Percentiles rank a stretch among this genome's conserved stretches.
Conservation (phyloP, 2,113 vertebrate genomes). For the Ondatra zibethicus region DNA sequence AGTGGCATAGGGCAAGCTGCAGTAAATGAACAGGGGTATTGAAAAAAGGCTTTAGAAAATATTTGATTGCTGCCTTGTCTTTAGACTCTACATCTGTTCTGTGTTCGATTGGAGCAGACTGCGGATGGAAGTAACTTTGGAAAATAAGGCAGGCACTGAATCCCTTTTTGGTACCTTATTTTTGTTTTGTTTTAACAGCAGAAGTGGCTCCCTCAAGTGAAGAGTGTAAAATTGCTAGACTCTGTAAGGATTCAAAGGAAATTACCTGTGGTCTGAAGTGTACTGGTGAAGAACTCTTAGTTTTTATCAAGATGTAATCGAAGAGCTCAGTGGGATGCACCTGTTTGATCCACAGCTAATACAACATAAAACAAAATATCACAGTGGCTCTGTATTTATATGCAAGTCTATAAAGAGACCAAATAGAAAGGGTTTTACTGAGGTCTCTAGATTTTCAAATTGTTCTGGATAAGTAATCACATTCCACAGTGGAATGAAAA, state of each 20-base stretch:
- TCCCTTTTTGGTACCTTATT: conserved; percentile 6
- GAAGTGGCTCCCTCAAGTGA: conserved; percentile 47
- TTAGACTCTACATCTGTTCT: conserved; percentile 14
- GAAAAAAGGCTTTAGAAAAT: conserved; percentile 40
- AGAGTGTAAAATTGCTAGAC: conserved; percentile 42
- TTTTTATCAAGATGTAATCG: conserved; percentile 58
- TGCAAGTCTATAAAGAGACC: conserved; percentile 20
- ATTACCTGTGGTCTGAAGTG: conserved; percentile 55
- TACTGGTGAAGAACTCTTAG: neutral
- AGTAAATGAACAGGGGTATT: neutral
- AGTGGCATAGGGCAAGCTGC: neutral
- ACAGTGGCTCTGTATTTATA: conserved; percentile 32
- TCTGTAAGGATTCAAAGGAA: conserved; percentile 57
- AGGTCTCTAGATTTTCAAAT: conserved; percentile 21
- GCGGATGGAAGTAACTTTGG: conserved; percentile 29
- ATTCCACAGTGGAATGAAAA: neutral
- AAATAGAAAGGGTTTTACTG: conserved; percentile 34
- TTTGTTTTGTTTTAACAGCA: conserved; percentile 67
- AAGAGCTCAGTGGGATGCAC: conserved; percentile 4
- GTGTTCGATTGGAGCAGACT: conserved; percentile 1
- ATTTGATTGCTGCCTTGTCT: conserved; percentile 8
- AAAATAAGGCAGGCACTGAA: neutral
- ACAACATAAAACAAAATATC: conserved; percentile 63
- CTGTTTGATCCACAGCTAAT: conserved; percentile 15
- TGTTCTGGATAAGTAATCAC: neutral